Base-by-base conservation (phyloP, 2,888 invertebrate species). In the Microctonus aethiopoides region DNA sequence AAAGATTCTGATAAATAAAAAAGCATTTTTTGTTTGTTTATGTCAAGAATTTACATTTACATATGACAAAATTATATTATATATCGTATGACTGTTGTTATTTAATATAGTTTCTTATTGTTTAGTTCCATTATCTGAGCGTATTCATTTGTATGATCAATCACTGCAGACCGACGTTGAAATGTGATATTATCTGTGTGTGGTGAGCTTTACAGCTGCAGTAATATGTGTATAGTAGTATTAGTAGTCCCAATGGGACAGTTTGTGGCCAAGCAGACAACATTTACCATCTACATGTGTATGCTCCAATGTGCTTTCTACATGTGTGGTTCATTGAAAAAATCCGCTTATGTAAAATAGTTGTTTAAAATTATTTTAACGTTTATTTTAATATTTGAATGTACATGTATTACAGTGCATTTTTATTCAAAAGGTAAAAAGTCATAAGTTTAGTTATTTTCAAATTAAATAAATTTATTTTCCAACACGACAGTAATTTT, bases 101-200 rank as follows among this genome's bases (percentile, higher is more conserved):
- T 54, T 54, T 13, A 26, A 54, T 16, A 46, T n/a, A 46, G 16
- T 46, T 46, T 46, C 16, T n/a, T n/a, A 51, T 20, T 52, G 32
- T 52, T n/a, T 32, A 13, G 46, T 68, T 32, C 82, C 81, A 82
- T 83, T 81, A 83, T 70, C 70, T 62, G 69, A 68, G 75, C 76
- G 72, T 76, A 65, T 71, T 79, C n/a, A 80, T 81, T 82, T 78
- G 77, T 76, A 76, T 78, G 78, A 84, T 84, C 83, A 83, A 84
- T 84, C 84, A 84, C 69, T 60, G 71, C 54, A 73, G 67, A 76
- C 80, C 76, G 81, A 79, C 77, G 73, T 66, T 74, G 84, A 80
- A 80, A 84, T 78, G 73, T 68, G 81, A 84, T 82, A 79, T 70
- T 82, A 81, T 81, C 29, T 80, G 78, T 78, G 75, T 67, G 65